phyloP scores from a whole-genome alignment of 2,797 vertebrate species.

The Leptoclinus maculatus region DNA sequence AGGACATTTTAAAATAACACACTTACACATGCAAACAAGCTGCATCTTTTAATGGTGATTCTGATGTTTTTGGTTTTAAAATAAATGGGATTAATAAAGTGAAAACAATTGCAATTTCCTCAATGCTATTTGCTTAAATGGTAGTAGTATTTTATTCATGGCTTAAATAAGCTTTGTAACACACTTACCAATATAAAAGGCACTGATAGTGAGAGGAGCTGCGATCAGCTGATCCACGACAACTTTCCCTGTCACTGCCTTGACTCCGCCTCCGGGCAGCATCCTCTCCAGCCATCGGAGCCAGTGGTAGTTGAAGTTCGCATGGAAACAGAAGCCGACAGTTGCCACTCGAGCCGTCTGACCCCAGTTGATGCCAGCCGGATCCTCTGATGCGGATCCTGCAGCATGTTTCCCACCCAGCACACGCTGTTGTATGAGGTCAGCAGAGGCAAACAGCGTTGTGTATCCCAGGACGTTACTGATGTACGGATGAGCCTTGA shows the following conservation, averaged over 20 bases:
- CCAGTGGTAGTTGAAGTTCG: conserved; percentile 89
- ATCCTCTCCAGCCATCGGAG: conserved; percentile 81
- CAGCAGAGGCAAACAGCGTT: conserved; percentile 83
- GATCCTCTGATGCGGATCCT: conserved; percentile 26
- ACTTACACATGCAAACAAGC: background rate
- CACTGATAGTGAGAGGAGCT: conserved; percentile 85
- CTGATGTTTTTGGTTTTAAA: background rate
- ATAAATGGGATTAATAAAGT: background rate
- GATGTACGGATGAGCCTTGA: conserved; percentile 84
- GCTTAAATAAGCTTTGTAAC: background rate
- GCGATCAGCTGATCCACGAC: conserved; percentile 84
- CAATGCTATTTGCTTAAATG: background rate
- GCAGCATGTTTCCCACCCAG: conserved; percentile 51
- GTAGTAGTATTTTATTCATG: background rate
- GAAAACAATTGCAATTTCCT: background rate
- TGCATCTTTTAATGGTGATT: background rate
- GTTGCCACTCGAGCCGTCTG: conserved; percentile 82
- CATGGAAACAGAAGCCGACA: conserved; percentile 85
- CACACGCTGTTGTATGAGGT: conserved; percentile 85
- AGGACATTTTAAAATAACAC: background rate
- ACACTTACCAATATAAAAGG: conserved; percentile 84
- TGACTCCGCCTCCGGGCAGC: conserved; percentile 78
- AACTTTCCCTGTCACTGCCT: conserved; percentile 80
- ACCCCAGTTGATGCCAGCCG: conserved; percentile 71
- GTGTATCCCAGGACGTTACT: conserved; percentile 86